Evolutionary conservation across 2,888 invertebrate species (phyloP), one percentile per base, ranked within the genome.

Genomic region (Epiblema foenella): DNA sequence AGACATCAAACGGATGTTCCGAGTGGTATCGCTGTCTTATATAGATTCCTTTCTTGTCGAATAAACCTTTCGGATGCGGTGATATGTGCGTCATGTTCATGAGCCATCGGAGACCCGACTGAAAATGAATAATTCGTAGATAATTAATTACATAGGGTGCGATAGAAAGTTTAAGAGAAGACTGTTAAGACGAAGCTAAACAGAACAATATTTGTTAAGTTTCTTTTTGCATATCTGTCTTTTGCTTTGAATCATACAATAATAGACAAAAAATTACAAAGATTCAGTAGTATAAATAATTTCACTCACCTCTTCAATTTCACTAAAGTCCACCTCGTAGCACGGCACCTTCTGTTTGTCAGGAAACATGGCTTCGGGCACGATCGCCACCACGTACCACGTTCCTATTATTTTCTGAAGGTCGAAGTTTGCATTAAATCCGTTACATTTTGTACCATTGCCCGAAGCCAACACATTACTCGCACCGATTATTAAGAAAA

Each of bases 51-150:
- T 80, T 78, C 0, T 81, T 78, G 0, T 80, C 75, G 0, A 82
- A 59, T 0, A 79, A 46, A 0, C 81, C 74, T 29, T 82, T 82
- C 1, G 80, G 75, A 0, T 79, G 73, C 12, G 73, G 73, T 7
- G 74, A 71, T 2, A 81, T 75, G 8, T 84, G 69, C 0, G 88
- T 89, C 74, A 84, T 85, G 66, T 89, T 90, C 2, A 90, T 79
- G 0, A 91, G 75, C 92, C 92, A 93, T 20, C 85, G 79, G 0
- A 93, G 83, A 65, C 89, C 88, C 18, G 87, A 88, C 91, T 91
- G 77, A 0, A 76, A 77, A 39, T 39, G 0, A 33, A 33, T 8
- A 8, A 33, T 24, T 24, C 2, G 24, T 24, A 24, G 24, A 24
- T 24, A 24, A 24, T n/a, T n/a, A 24, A 24, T 24, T 24, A 24